Evolutionary conservation across 92 coral and sea anemone species (phyloP).

Genomic region (Umimayanthus kanabou): DNA sequence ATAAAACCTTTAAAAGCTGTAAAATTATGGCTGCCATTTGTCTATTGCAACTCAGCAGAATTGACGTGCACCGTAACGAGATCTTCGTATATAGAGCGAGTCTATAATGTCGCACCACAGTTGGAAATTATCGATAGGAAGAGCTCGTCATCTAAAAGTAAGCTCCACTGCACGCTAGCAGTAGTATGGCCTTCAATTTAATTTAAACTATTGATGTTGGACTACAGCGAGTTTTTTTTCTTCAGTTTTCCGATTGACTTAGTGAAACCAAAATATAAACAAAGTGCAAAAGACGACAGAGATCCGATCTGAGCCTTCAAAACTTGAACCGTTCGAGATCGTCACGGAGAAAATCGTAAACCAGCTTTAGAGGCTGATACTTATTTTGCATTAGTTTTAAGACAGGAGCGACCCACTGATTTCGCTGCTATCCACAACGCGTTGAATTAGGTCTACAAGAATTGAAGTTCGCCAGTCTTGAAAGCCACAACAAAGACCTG

Average conservation of each 20-base stretch:
- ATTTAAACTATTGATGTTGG: too few relatives aligned
- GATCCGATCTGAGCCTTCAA: too few relatives aligned
- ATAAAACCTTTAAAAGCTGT: neutral
- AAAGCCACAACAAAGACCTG: neutral
- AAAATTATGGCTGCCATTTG: neutral
- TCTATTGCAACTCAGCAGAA: neutral
- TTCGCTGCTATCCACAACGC: neutral
- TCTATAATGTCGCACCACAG: too few relatives aligned
- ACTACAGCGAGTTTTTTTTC: too few relatives aligned
- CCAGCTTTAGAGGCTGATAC: neutral
- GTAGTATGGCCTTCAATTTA: too few relatives aligned
- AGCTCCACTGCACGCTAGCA: too few relatives aligned
- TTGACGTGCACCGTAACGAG: neutral
- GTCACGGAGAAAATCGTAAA: neutral
- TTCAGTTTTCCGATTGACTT: neutral
- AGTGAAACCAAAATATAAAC: neutral
- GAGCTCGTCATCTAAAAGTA: too few relatives aligned
- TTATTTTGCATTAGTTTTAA: neutral
- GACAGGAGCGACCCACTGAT: neutral
- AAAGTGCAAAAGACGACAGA: too few relatives aligned
- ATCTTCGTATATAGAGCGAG: too few relatives aligned
- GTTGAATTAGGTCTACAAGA: neutral
- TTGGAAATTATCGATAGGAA: too few relatives aligned
- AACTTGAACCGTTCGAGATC: neutral
- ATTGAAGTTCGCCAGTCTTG: neutral